A percentile compares a stretch with the other conserved stretches of the same genome.
phyloP scores from a whole-genome alignment of 2,797 vertebrate species.

The Neosilurus mollespiculum region DNA sequence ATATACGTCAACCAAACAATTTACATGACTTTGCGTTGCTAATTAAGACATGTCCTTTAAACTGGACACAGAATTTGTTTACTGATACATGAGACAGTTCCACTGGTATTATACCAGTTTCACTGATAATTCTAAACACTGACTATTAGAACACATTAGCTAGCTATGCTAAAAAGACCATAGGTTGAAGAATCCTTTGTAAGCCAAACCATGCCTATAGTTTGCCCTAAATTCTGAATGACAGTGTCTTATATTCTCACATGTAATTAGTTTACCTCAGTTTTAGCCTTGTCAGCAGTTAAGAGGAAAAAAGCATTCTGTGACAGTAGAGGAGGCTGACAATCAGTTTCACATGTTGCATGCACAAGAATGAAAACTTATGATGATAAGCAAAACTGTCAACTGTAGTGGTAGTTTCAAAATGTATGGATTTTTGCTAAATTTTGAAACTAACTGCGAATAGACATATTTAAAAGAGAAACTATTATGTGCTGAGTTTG shows the following conservation, averaged over 20 bases:
- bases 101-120: neutral
- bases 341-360: neutral
- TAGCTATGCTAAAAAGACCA: neutral
- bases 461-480: neutral
- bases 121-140: neutral
- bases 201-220: neutral
- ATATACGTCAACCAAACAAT: too few species aligned
- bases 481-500: neutral
- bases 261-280: neutral
- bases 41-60: too few species aligned
- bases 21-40: too few species aligned
- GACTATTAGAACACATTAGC: neutral
- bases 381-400: neutral
- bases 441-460: neutral
- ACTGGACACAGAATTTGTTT: neutral
- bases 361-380: neutral
- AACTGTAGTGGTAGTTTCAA: neutral
- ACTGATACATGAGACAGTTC: neutral
- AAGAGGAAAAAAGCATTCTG: neutral
- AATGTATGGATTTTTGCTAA: neutral
- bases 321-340: neutral
- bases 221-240: neutral
- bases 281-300: neutral
- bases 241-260: neutral
- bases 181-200: neutral